Evolutionary conservation across 37 sponge, comb jelly and placozoan species (phyloP).

Genomic region (Chondrilla cf. caribensis): DNA sequence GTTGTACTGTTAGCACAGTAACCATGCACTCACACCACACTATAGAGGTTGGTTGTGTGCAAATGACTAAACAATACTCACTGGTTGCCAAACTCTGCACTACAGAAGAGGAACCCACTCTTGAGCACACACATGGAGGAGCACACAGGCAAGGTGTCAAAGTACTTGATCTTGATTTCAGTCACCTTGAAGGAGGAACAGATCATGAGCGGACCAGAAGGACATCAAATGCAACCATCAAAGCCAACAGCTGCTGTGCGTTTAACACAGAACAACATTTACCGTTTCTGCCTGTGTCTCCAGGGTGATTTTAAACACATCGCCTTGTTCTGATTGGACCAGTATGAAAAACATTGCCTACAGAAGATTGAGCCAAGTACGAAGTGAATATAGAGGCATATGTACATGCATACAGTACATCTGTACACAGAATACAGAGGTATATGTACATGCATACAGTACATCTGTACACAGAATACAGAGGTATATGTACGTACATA

Average conservation of each 20-base stretch:
- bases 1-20: too few relatives aligned
- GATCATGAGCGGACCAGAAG: background rate
- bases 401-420: too few relatives aligned
- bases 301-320: conserved; percentile 95
- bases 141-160: conserved; percentile 94
- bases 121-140: conserved; percentile 86
- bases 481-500: too few relatives aligned
- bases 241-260: too few relatives aligned
- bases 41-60: background rate
- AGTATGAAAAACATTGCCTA: conserved; percentile 97
- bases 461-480: too few relatives aligned
- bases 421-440: too few relatives aligned
- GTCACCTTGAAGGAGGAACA: conserved; percentile 64
- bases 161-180: conserved; percentile 91
- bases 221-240: background rate
- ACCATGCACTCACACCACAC: too few relatives aligned
- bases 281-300: conserved; percentile 79
- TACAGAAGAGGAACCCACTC: conserved; percentile 93
- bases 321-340: conserved; percentile 93
- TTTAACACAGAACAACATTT: too few relatives aligned
- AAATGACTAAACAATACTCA: conserved; percentile 19
- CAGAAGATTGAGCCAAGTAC: background rate
- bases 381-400: too few relatives aligned
- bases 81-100: conserved; percentile 99
- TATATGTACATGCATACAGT: too few relatives aligned